phyloP scores from a whole-genome alignment of 2,888 invertebrate genomes.

The Agrochola circellaris region DNA sequence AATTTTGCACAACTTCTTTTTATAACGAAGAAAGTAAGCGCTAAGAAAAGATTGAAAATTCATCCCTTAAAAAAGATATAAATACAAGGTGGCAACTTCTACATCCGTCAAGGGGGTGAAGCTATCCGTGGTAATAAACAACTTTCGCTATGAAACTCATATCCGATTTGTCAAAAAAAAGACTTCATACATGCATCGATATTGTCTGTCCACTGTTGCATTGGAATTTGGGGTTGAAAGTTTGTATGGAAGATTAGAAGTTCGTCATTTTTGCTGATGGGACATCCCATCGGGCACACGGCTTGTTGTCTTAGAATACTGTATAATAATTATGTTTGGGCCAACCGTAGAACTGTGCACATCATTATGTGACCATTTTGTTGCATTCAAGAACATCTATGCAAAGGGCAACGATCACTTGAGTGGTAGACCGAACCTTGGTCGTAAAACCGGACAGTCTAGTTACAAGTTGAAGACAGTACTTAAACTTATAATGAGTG shows the following conservation, averaged over 20 bases:
- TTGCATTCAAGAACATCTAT: constrained; percentile 1
- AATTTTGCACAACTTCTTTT: background rate
- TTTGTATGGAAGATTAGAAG: background rate
- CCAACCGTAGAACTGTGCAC: constrained; percentile 2
- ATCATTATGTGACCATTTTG: background rate
- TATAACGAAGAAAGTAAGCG: background rate
- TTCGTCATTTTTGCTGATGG: background rate
- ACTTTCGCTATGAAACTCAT: background rate
- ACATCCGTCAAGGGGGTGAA: background rate
- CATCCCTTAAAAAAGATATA: too few species aligned
- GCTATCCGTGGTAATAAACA: background rate
- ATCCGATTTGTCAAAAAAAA: too few species aligned
- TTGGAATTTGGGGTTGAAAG: background rate
- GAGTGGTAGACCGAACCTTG: background rate
- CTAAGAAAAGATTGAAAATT: background rate
- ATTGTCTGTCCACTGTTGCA: too few species aligned
- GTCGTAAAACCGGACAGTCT: constrained; percentile 8
- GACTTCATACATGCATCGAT: too few species aligned
- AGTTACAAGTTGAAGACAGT: background rate
- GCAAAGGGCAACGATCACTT: constrained; percentile 11
- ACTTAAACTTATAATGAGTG: background rate
- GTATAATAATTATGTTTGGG: background rate
- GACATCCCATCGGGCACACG: background rate
- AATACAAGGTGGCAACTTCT: background rate
- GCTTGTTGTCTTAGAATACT: background rate